Conservation (phyloP, 2,797 vertebrate genomes). For the Anguilla marmorata region DNA sequence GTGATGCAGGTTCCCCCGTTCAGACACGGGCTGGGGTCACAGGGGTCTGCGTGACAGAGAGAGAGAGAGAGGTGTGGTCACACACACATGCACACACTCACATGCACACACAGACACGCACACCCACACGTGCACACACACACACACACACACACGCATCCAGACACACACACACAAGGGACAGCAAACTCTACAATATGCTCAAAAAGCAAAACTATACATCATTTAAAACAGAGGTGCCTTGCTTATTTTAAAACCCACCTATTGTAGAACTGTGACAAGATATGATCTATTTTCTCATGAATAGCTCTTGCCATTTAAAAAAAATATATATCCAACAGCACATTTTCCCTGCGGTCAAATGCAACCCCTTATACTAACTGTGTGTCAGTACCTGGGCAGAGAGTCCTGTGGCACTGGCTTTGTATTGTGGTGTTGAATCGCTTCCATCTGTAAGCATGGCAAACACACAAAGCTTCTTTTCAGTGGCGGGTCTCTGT, state of each 20-base stretch:
- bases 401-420: constrained; percentile 39
- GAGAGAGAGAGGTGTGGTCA: not conserved
- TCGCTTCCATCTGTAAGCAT: constrained; percentile 41
- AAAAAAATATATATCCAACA: not conserved
- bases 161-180: not conserved
- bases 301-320: not conserved
- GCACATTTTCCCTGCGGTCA: not conserved
- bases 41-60: constrained; percentile 33
- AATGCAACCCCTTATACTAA: not conserved
- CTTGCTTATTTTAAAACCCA: not conserved
- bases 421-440: constrained; percentile 28
- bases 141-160: not conserved
- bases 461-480: constrained; percentile 7
- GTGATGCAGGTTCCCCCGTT: constrained; percentile 46
- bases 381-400: constrained; percentile 38
- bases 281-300: not conserved
- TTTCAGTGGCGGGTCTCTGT: not conserved
- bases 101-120: not conserved
- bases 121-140: not conserved
- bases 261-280: not conserved
- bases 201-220: not conserved
- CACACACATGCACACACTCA: not conserved
- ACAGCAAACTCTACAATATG: not conserved
- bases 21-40: constrained; percentile 41
- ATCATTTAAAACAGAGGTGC: not conserved